Conservation (phyloP, 2,113 vertebrate genomes). For the Cricetomys ansorgei region DNA sequence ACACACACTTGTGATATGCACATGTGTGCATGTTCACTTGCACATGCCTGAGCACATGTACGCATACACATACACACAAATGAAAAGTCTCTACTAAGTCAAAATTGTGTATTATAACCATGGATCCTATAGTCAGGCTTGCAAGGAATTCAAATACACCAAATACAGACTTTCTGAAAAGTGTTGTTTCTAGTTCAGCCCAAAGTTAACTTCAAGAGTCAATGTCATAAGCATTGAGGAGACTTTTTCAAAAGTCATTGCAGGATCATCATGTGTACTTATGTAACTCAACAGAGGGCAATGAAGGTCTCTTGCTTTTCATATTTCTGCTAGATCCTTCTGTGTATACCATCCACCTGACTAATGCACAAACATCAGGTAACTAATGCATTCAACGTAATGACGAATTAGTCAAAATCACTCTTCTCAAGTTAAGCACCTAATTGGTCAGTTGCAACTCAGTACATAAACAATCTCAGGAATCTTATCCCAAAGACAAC, state of each 20-base stretch:
- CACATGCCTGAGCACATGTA: neutral
- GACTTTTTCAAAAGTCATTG: neutral
- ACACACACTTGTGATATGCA: neutral
- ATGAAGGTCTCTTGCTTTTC: neutral
- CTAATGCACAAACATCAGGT: neutral
- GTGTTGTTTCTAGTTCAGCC: neutral
- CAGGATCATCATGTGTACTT: fast-evolving
- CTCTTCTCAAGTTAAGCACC: neutral
- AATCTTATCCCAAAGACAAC: neutral
- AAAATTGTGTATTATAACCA: neutral
- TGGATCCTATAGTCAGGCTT: neutral
- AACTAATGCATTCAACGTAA: neutral
- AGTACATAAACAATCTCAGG: neutral
- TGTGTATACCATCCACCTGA: neutral
- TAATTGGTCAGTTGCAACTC: neutral
- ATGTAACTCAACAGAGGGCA: neutral
- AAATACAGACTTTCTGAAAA: neutral
- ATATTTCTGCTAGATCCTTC: neutral
- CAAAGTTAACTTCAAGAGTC: neutral
- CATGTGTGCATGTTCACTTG: neutral
- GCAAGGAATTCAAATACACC: neutral
- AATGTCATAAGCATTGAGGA: neutral
- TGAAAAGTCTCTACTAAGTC: neutral
- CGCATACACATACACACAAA: no score
- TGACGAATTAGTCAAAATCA: neutral